Base-by-base conservation (phyloP, 2,888 invertebrate species). In the Pimpla rufipes region DNA sequence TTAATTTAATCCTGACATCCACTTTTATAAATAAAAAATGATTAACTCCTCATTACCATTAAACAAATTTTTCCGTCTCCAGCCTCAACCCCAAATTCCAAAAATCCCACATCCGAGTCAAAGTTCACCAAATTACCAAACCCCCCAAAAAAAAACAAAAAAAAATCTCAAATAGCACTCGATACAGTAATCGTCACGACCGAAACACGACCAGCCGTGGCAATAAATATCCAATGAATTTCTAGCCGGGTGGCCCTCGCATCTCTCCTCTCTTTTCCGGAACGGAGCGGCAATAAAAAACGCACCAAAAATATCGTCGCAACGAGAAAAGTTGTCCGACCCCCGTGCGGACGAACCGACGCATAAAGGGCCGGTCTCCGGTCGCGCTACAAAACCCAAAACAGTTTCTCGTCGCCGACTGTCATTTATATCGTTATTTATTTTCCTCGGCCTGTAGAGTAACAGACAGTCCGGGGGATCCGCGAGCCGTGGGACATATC, bases 181-280 rank as follows among this genome's bases (percentile, higher is more conserved):
- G 76, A 77, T 45, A 79, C 79, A 83, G 86, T 80, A 88, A 90
- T 91, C 86, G 81, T 87, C 83, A n/a, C 85, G 83, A 85, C 88
- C 87, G 86, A 88, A 88, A 90, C 90, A 88, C 86, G 88, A 90
- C 90, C 91, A 88, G 89, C 85, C 62, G 59, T 23, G 79, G 91
- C 88, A 92, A 93, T 93, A 93, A 93, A 93, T 93, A 93, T 92
- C 92, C 90, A 92, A 93, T 93, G 90, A 91, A 90, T 92, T 93
- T 91, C 91, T 90, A 90, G 89, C 90, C 89, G 90, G 91, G 90
- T 91, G 89, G 90, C 79, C 86, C 73, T 47, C 35, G 5, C 37
- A n/a, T 45, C 86, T 87, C 57, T 16, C 76, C 2, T 29, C 5
- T 29, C 5, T 90, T 90, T 89, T 88, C 86, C 85, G 79, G 84